A percentile compares a stretch with the other conserved stretches of the same genome.
phyloP scores from a whole-genome alignment of 2,113 vertebrate species.

The Brienomyrus longianalis region DNA sequence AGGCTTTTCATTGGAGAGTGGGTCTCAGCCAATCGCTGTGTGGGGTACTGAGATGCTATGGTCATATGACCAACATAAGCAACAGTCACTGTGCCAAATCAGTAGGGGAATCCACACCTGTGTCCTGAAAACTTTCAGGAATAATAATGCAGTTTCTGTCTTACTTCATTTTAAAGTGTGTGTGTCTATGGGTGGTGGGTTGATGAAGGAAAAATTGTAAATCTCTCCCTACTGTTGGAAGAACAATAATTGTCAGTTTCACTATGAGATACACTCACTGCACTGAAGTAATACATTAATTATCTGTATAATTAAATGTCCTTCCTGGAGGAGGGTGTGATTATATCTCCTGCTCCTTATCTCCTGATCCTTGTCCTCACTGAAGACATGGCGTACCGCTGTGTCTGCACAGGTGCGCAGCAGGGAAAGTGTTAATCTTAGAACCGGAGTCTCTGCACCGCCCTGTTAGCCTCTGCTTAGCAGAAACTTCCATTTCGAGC shows the following conservation, averaged over 20 bases:
- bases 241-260: slow-evolving; percentile 15
- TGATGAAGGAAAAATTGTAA: not conserved
- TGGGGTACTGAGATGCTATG: not conserved
- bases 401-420: not conserved
- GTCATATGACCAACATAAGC: not conserved
- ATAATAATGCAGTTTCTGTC: not conserved
- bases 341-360: slow-evolving; percentile 18
- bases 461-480: not conserved
- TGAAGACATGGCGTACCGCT: not conserved
- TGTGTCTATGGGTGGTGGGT: not conserved
- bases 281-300: slow-evolving; percentile 30
- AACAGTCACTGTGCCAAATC: not conserved
- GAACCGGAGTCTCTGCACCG: too few species aligned
- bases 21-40: not conserved
- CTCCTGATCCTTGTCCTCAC: slow-evolving; percentile 12
- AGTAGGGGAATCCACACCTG: not conserved
- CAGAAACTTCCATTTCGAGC: not conserved
- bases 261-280: slow-evolving; percentile 18
- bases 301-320: slow-evolving; percentile 25
- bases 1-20: not conserved
- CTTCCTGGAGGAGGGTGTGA: slow-evolving; percentile 15
- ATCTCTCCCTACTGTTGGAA: not conserved
- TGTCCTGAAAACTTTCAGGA: not conserved
- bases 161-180: not conserved
- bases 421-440: not conserved